Evolutionary conservation across 2,888 invertebrate genomes (phyloP).

Genomic region (Rambutsinella grinnellia): DNA sequence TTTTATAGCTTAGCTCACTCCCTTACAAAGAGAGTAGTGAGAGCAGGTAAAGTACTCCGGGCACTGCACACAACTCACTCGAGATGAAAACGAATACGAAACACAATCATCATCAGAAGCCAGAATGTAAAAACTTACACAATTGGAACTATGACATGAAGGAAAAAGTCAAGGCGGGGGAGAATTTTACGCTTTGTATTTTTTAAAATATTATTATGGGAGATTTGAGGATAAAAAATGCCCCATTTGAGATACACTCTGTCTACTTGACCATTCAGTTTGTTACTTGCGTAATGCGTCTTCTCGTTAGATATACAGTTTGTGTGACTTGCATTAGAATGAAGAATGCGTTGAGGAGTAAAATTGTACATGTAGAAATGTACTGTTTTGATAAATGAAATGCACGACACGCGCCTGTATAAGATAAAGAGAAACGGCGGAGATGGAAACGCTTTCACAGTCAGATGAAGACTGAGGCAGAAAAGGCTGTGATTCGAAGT

Average conservation of each 20-base stretch:
- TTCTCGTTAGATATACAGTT: no score
- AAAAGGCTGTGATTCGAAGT: neutral
- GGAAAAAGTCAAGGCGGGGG: neutral
- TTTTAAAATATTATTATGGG: conserved; percentile 22
- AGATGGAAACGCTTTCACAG: conserved; percentile 25
- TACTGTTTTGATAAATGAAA: no score
- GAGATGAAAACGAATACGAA: no score
- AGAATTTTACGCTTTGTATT: conserved; percentile 33
- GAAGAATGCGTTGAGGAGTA: no score
- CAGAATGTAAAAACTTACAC: neutral
- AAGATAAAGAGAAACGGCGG: neutral
- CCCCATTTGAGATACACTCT: no score
- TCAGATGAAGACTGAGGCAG: conserved; percentile 31
- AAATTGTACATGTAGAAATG: no score
- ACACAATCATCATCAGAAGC: neutral
- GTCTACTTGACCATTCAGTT: no score
- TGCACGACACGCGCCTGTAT: no score
- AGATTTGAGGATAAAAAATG: conserved; percentile 38
- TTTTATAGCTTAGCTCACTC: conserved; percentile 51
- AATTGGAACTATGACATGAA: neutral
- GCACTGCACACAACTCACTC: neutral
- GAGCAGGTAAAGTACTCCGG: conserved; percentile 27
- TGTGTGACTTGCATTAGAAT: no score
- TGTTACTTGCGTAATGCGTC: no score
- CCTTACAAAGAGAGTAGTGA: conserved; percentile 19